Base-by-base conservation (phyloP, 2,797 vertebrate genomes). In the Acipenser oxyrinchus region DNA sequence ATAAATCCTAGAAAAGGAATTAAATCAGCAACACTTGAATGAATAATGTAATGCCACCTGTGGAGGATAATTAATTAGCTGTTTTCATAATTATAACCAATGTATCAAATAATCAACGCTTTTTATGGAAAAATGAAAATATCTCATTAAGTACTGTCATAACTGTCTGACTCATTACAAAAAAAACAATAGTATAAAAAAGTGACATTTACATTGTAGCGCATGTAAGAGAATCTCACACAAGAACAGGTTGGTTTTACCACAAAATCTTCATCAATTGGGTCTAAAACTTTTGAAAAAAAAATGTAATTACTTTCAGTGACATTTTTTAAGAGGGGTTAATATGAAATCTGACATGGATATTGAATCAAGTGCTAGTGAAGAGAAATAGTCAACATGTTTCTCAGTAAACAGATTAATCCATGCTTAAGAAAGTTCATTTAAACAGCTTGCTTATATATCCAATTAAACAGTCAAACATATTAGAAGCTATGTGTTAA, bases 371-470 rank as follows among this genome's bases (percentile, higher is more conserved):
- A 37, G 23, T 37, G 4, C 23, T 37, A 66, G 74, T 74, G 78
- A 76, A 68, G 69, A 48, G 66, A 75, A 73, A 77, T 73, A 72
- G 66, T 67, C 70, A 65, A 70, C 51, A 70, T 72, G 69, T 59
- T 12, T 48, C 11, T 61, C 51, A 37, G 61, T 11, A 62, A 60
- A 68, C 53, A 59, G 65, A 62, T 64, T 9, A 51, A 57, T 64
- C 48, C 49, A 10, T 8, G 62, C 58, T 67, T 18, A 69, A 50
- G 63, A 60, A 68, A 66, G 69, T 67, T 73, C 52, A 62, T 70
- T 37, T 37, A 37, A 62, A 62, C 60, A 62, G 23, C 60, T 62
- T 62, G 60, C 60, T 37, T 62, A 7, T 8, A 62, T 48, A 62
- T 8, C 13, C 8, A 8, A 37, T 18, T 62, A 10, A 62, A 62